Conservation (phyloP, 2,113 vertebrate species). For the Hyperoodon ampullatus region DNA sequence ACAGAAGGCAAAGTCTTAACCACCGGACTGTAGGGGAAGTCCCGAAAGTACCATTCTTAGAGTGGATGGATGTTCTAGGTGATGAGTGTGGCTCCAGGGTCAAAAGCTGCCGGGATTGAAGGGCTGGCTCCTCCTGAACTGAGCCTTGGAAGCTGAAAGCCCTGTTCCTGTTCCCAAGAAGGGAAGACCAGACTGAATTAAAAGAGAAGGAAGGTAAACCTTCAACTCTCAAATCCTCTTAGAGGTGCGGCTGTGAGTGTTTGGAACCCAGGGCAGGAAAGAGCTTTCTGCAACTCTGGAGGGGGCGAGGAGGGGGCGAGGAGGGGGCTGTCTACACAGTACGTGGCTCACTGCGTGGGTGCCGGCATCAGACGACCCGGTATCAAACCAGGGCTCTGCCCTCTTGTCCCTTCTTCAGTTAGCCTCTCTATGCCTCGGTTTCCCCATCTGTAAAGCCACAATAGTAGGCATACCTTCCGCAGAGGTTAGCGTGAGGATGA, state of each 20-base stretch:
- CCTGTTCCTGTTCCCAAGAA: not conserved
- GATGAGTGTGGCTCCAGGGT: not conserved
- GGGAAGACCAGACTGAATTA: not conserved
- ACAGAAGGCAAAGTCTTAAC: no score
- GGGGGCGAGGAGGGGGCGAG: not conserved
- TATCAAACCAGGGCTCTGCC: not conserved
- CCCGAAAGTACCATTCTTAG: no score
- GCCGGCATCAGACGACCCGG: not conserved
- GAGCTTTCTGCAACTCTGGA: not conserved
- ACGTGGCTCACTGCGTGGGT: fast-evolving
- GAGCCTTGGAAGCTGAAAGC: not conserved
- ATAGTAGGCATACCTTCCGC: not conserved
- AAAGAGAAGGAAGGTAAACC: not conserved
- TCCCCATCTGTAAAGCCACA: not conserved
- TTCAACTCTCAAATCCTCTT: not conserved
- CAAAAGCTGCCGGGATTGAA: not conserved
- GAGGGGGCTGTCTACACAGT: not conserved
- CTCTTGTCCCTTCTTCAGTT: not conserved
- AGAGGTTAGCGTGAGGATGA: not conserved
- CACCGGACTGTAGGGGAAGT: no score
- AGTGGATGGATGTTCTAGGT: not conserved
- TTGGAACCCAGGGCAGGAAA: not conserved
- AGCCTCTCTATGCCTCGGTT: not conserved
- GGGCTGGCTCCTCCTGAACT: not conserved
- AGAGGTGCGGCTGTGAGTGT: not conserved